Evolutionary conservation across 2,797 vertebrate genomes (phyloP), one percentile per base, ranked within the genome.

Genomic region (Cuniculus paca): DNA sequence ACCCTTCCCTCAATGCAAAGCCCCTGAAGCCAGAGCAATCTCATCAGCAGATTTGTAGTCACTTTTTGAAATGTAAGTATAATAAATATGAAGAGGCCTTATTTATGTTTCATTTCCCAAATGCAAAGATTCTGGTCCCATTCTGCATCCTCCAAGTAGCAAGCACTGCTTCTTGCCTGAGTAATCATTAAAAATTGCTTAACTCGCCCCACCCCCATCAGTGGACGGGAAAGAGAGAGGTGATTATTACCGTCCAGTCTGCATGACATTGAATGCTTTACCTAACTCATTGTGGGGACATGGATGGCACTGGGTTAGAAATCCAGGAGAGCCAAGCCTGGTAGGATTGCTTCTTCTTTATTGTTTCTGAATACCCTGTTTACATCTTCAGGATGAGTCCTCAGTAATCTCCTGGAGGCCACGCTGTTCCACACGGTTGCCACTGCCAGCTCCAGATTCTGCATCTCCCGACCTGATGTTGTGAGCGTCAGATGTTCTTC

Each of bases 21-120:
- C 36, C 97, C 97, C 95, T 36, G 70, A 96, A 97, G 96, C 95
- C 87, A 91, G 72, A 95, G 75, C 90, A 92, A 83, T 94, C 82
- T 97, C 89, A 95, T 84, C 97, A 95, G 95, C 91, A 96, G 83
- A 95, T 97, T 97, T 96, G 94, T 95, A 95, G 96, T 97, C 95
- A 97, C 80, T 94, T 96, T 96, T 87, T 89, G 91, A 97, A 77
- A 88, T 90, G 31, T 94, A 96, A 89, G 95, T 87, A 36, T 97
- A 91, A 96, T 97, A 97, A 95, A 97, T 95, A 97, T 80, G 82
- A 97, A 98, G 83, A 95, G 79, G 86, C n/a, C 50, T 90, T 85
- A 94, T 93, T 95, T 95, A 92, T 96, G 95, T 87, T 96, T 97
- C 80, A 84, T 97, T 95, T 96, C 96, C 96, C 91, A 97, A 83